Evolutionary conservation across 2,113 vertebrate species (phyloP), one percentile per base, ranked within the genome.

Genomic region (Otus sunia): DNA sequence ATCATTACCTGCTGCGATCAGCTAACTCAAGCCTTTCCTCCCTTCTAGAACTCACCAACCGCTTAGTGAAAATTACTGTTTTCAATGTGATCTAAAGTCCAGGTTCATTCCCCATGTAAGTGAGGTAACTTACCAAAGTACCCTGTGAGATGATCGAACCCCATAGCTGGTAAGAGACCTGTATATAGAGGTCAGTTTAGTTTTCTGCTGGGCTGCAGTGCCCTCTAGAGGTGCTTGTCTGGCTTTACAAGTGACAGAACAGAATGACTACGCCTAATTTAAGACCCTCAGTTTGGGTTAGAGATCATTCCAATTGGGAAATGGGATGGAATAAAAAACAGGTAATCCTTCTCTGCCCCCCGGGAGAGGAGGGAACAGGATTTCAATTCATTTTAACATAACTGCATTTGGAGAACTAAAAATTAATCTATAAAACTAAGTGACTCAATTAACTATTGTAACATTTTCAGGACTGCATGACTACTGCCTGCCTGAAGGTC

Each of bases 171-270:
- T 2, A 0, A 18, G n/a, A 34, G 5, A 80, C 3, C 26, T 5
- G 62, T 1, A 16, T 1, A 1, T 0, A 8, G 34, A 39, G 60
- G 20, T 22, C 22, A 22, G 26, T 4, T 49, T 2, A 34, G 26
- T 32, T 53, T 92, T 93, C 68, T 25, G 80, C 77, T 72, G 90
- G 69, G 77, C 77, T 68, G 81, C 85, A 64, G 62, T 81, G 93
- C 96, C 93, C 93, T 94, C 96, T 96, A 92, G 23, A 85, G 96
- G 96, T 66, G 16, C 53, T 12, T 19, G 21, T 36, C 30, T 22
- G 3, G 25, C 67, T n/a, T 19, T 29, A 27, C 94, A 68, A 25
- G 41, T 6, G 9, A 45, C 41, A 36, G 12, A 63, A 17, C 21
- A 32, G 6, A 78, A 30, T 0, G 1, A 10, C 43, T 4, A 5